Conservation (phyloP, 2,888 invertebrate species). For the Euplagia quadripunctaria region DNA sequence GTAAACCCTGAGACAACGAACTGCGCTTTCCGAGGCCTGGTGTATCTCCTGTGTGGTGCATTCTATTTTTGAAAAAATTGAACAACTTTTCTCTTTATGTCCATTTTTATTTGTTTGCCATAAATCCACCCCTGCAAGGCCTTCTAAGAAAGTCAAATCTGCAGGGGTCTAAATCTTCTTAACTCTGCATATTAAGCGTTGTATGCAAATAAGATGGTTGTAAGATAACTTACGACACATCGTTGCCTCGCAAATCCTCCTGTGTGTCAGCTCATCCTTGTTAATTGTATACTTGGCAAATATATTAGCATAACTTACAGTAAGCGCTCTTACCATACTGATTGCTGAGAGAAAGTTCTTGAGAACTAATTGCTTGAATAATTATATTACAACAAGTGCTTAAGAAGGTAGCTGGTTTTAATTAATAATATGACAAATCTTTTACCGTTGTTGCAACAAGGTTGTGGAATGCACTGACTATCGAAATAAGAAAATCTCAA, state of each 20-base stretch:
- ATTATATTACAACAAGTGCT: not conserved
- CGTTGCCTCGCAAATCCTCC: conserved; percentile 75
- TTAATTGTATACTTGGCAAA: conserved; percentile 35
- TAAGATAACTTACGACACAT: conserved; percentile 70
- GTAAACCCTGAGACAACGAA: too few relatives aligned
- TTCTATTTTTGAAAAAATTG: too few relatives aligned
- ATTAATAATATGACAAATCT: too few relatives aligned
- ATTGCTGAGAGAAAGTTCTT: conserved; percentile 3
- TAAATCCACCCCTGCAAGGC: not conserved
- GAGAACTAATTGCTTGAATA: not conserved
- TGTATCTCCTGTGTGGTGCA: too few relatives aligned
- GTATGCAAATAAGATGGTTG: conserved; percentile 75
- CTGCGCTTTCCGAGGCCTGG: too few relatives aligned
- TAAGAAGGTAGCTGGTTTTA: not conserved
- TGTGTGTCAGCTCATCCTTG: conserved; percentile 40
- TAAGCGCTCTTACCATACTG: conserved; percentile 2
- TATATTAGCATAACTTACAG: conserved; percentile 27
- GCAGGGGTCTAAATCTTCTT: conserved; percentile 20
- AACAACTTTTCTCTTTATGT: too few relatives aligned
- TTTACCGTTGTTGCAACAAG: too few relatives aligned
- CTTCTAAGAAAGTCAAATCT: too few relatives aligned
- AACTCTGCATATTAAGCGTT: conserved; percentile 55
- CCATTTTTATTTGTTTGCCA: not conserved
- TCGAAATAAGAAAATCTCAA: too few relatives aligned
- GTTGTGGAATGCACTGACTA: too few relatives aligned